Conservation (phyloP, 2,797 vertebrate species). For the Anguilla marmorata region DNA sequence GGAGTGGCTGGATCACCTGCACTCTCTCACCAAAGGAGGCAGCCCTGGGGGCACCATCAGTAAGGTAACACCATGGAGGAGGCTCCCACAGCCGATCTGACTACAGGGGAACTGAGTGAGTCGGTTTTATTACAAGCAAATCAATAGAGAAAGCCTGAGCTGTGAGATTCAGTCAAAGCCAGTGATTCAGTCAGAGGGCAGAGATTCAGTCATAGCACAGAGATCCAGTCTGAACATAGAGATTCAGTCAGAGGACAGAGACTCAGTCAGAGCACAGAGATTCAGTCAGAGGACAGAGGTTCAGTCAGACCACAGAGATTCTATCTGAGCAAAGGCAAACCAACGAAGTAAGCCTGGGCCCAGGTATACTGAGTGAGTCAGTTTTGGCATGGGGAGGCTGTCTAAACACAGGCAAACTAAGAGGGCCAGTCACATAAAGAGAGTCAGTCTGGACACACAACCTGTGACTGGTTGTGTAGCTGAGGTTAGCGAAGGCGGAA, state of each 20-base stretch:
- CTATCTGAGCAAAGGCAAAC: neutral
- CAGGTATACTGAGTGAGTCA: neutral
- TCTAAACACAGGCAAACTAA: neutral
- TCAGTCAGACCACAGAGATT: neutral
- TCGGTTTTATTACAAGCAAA: neutral
- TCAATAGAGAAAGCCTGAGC: neutral
- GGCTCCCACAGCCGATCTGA: neutral
- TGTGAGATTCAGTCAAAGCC: neutral
- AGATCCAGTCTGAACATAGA: neutral
- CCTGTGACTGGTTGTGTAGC: neutral
- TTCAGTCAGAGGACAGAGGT: neutral
- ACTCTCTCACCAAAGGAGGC: conserved; percentile 82
- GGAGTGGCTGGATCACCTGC: conserved; percentile 93
- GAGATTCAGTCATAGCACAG: neutral
- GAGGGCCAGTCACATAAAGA: neutral
- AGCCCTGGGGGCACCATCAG: conserved; percentile 75
- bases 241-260: neutral
- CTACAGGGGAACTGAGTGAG: neutral
- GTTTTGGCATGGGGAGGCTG: neutral
- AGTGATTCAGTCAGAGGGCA: neutral
- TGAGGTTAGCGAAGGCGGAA: neutral
- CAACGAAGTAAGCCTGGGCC: neutral
- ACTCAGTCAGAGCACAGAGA: neutral
- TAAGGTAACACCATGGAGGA: conserved; percentile 66
- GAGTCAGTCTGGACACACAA: neutral